These are phyloP conservation scores for Gryllus longicercus DNA, from an alignment of 2,888 invertebrate genomes.

Conservation along the genomic window DNA sequence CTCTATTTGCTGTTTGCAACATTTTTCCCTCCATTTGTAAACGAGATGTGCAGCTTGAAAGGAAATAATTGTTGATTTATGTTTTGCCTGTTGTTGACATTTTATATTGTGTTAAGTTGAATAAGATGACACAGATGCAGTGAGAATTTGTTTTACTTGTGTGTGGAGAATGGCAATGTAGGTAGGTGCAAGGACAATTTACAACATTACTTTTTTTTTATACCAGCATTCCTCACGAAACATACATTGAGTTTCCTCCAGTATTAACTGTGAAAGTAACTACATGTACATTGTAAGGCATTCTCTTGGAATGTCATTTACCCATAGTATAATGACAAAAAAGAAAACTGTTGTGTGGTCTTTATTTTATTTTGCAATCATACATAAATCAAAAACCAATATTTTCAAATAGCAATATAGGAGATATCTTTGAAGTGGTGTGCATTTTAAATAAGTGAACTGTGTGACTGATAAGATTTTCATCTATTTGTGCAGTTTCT, in stretches of 20 bases:
- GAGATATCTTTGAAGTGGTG: neutral
- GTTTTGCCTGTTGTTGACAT: conserved; percentile 29
- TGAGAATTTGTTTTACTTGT: neutral
- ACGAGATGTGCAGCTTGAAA: conserved; percentile 30
- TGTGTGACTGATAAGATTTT: conserved; percentile 12
- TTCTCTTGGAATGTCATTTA: conserved; percentile 1
- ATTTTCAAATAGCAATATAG: conserved; percentile 26
- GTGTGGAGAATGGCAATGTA: neutral
- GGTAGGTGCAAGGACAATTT: neutral
- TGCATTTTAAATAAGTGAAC: conserved; percentile 22
- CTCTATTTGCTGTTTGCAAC: conserved; percentile 21
- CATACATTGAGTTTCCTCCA: conserved; percentile 7
- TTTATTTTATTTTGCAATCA: conserved; percentile 25
- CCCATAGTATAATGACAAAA: neutral
- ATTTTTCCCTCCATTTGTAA: conserved; percentile 32
- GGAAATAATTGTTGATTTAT: conserved; percentile 28
- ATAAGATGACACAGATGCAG: conserved; percentile 1
- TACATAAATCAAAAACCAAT: conserved; percentile 12
- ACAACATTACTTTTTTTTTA: neutral
- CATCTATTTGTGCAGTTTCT: conserved; percentile 9
- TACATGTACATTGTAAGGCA: conserved; percentile 8
- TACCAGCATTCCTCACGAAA: conserved; percentile 17
- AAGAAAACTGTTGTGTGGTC: neutral
- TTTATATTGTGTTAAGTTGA: conserved; percentile 30
- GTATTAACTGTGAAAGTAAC: conserved; percentile 7